phyloP scores from a whole-genome alignment of 2,888 invertebrate species.

The Chironomus riparius region DNA sequence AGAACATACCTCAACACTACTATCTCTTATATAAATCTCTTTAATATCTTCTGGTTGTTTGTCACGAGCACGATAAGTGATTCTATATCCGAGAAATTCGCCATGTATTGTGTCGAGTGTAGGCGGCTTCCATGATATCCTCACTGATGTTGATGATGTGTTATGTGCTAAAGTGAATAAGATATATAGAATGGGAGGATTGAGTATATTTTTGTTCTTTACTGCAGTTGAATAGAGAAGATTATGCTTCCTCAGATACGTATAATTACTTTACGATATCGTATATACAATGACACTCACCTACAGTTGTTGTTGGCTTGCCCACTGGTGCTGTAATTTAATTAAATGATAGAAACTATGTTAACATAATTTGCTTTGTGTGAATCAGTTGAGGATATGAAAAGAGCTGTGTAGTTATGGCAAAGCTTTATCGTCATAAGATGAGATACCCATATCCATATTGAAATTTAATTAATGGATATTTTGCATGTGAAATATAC shows the following conservation, averaged over 20 bases:
- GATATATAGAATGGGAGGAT: too few relatives aligned
- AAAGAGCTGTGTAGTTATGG: background rate
- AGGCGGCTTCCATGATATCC: conserved; percentile 64
- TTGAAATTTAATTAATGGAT: too few relatives aligned
- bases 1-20: conserved; percentile 49
- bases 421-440: too few relatives aligned
- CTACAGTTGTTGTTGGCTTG: conserved; percentile 22
- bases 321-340: conserved; percentile 21
- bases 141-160: conserved; percentile 59
- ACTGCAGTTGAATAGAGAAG: background rate
- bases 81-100: conserved; percentile 65
- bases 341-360: background rate
- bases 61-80: conserved; percentile 57
- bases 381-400: background rate
- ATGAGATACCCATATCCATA: too few relatives aligned
- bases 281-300: background rate
- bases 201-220: background rate
- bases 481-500: too few relatives aligned
- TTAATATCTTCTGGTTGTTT: conserved; percentile 50
- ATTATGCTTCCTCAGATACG: background rate
- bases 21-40: conserved; percentile 61
- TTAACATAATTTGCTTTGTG: background rate
- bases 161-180: conserved; percentile 49
- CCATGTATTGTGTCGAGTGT: conserved; percentile 57
- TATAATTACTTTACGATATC: background rate